Evolutionary conservation across 1,140 invertebrate genomes (phyloP).

Genomic region (Sesamia nonagrioides): DNA sequence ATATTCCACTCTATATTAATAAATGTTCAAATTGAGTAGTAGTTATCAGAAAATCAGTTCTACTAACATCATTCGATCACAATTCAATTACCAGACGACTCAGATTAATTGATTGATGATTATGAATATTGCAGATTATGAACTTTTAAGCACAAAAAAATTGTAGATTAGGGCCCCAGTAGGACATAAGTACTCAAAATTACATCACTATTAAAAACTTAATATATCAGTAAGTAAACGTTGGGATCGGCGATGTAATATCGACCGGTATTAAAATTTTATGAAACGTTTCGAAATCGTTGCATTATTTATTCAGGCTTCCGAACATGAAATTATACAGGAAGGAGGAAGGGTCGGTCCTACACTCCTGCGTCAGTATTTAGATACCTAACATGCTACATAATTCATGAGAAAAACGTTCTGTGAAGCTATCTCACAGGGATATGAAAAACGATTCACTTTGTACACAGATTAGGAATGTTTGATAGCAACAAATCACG

Average conservation of each 20-base stretch:
- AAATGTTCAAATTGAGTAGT: too few relatives aligned
- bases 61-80: too few relatives aligned
- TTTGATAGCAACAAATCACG: constrained; percentile 39
- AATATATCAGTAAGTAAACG: constrained; percentile 10
- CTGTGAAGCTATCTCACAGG: constrained; percentile 58
- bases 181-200: not conserved
- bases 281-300: constrained; percentile 66
- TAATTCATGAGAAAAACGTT: constrained; percentile 72
- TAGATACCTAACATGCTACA: constrained; percentile 58
- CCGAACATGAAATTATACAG: constrained; percentile 81
- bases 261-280: constrained; percentile 73
- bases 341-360: constrained; percentile 74
- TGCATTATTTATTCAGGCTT: constrained; percentile 77
- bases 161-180: too few relatives aligned
- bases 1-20: too few relatives aligned
- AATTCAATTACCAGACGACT: too few relatives aligned
- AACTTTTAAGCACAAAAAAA: too few relatives aligned
- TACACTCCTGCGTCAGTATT: constrained; percentile 52
- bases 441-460: constrained; percentile 20
- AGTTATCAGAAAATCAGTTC: too few relatives aligned
- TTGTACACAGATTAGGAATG: constrained; percentile 24
- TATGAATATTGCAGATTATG: too few relatives aligned
- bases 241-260: constrained; percentile 40
- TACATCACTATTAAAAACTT: constrained; percentile 3
- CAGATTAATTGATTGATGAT: too few relatives aligned